phyloP scores from a whole-genome alignment of 1,140 invertebrate genomes.

The Drosophila pruinosa region DNA sequence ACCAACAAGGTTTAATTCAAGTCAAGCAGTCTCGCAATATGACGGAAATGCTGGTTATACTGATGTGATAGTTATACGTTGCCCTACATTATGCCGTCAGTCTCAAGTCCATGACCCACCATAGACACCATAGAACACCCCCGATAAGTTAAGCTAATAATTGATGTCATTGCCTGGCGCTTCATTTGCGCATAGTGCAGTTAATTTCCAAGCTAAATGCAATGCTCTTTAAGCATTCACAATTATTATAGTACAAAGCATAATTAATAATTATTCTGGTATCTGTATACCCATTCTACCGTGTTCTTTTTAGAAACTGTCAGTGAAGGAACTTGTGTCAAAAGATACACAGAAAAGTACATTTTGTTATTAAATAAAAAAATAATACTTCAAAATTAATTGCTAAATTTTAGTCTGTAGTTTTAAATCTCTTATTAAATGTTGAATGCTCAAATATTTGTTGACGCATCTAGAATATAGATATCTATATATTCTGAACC shows the following conservation, averaged over 20 bases:
- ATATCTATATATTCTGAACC: too few relatives aligned
- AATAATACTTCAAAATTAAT: too few relatives aligned
- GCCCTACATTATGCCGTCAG: slow-evolving; percentile 33
- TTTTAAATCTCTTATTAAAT: too few relatives aligned
- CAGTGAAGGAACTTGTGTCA: too few relatives aligned
- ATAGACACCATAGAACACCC: not conserved
- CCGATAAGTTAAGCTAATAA: slow-evolving; percentile 41
- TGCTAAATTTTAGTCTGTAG: too few relatives aligned
- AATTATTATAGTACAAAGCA: slow-evolving; percentile 27
- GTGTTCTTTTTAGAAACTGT: too few relatives aligned
- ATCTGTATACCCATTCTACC: too few relatives aligned
- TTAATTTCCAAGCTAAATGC: slow-evolving; percentile 15
- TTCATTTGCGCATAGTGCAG: slow-evolving; percentile 21
- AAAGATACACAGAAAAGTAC: too few relatives aligned
- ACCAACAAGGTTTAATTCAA: not conserved
- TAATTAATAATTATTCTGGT: too few relatives aligned
- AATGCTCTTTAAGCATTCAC: not conserved
- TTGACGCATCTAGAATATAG: too few relatives aligned
- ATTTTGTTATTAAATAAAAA: too few relatives aligned
- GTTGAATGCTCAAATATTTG: too few relatives aligned
- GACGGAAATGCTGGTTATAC: slow-evolving; percentile 17
- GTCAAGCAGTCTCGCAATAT: slow-evolving; percentile 12
- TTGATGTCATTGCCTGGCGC: slow-evolving; percentile 58
- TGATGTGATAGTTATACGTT: slow-evolving; percentile 18
- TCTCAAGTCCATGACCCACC: slow-evolving; percentile 5